These are phyloP conservation scores for Chiloscyllium plagiosum DNA, from an alignment of 2,113 vertebrate genomes.

Conservation along the genomic window DNA sequence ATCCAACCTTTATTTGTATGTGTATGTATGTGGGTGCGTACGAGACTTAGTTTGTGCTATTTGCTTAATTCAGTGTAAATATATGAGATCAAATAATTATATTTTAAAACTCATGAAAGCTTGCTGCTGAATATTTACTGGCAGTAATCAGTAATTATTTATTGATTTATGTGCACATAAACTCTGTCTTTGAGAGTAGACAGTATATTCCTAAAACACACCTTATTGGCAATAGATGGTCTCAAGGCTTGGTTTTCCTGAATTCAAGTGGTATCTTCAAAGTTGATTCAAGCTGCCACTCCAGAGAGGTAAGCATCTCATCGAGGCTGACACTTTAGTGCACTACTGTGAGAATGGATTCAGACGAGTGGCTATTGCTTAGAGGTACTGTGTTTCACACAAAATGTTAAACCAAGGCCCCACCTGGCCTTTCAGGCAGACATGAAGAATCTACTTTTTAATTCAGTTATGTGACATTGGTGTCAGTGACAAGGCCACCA, in stretches of 20 bases:
- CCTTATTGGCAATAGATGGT: not conserved
- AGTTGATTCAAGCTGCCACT: not conserved
- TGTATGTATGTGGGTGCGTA: too few relatives aligned
- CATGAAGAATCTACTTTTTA: not conserved
- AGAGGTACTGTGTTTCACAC: not conserved
- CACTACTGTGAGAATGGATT: not conserved
- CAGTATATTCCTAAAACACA: not conserved
- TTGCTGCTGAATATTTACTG: too few relatives aligned
- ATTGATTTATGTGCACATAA: too few relatives aligned
- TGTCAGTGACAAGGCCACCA: not conserved
- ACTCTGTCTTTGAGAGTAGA: too few relatives aligned
- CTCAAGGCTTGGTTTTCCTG: not conserved
- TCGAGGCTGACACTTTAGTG: not conserved
- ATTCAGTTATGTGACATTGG: not conserved
- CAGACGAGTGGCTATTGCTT: not conserved
- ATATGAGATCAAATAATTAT: too few relatives aligned
- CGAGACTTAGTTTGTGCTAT: too few relatives aligned
- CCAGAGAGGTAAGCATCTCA: not conserved
- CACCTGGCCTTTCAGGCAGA: not conserved
- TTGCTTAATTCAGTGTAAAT: too few relatives aligned
- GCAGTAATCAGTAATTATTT: too few relatives aligned
- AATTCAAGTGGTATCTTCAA: not conserved
- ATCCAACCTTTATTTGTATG: too few relatives aligned
- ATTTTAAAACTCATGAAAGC: too few relatives aligned
- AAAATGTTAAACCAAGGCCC: not conserved